Base-by-base conservation (phyloP, 2,113 vertebrate species). In the Noctilio leporinus region DNA sequence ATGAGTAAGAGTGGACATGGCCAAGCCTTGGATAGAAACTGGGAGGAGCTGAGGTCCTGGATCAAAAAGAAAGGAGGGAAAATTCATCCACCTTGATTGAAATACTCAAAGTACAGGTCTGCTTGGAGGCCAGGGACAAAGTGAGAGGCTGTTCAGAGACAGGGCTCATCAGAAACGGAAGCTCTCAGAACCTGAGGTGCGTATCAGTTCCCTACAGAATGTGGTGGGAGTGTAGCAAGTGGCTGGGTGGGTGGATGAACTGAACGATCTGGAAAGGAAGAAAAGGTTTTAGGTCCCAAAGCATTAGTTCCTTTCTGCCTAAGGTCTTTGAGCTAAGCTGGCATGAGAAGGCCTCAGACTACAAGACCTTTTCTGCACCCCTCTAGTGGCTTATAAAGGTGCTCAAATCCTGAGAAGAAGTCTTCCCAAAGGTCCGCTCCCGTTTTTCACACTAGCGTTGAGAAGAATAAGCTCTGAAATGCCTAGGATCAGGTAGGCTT, bases 121-220 rank as follows among this genome's bases (percentile, higher is more conserved):
- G 8, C 45, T 73, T 28, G 84, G 84, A 95, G 82, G 88, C 47
- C 43, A 82, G 19, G 28, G 30, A 64, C 43, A 30, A 80, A 45
- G 70, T 10, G 6, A 22, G 64, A 72, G 49, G 5, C 57, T 22
- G 51, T 38, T 20, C 55, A 57, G 38, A 57, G 49, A 70, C 7
- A 62, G 33, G 20, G 9, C 45, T n/a, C 5, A 0, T 88, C 28
- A 67, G 89, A 82, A 93, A 77, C 5, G 0, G 8, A 53, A 28
- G 30, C 45, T 0, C 11, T 64, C 51, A n/a, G 49, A 47, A 43
- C 43, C 51, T 51, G 7, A 49, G 43, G 43, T 10, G 0, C 0
- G 0, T 2, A 7, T 22, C 45, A 11, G 4, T 57, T 86, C 33
- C 91, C 0, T 3, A 0, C 30, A 22, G 53, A 86, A 47, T 0